Base-by-base conservation (phyloP, 1,140 invertebrate genomes). In the Drosophila lacteicornis region DNA sequence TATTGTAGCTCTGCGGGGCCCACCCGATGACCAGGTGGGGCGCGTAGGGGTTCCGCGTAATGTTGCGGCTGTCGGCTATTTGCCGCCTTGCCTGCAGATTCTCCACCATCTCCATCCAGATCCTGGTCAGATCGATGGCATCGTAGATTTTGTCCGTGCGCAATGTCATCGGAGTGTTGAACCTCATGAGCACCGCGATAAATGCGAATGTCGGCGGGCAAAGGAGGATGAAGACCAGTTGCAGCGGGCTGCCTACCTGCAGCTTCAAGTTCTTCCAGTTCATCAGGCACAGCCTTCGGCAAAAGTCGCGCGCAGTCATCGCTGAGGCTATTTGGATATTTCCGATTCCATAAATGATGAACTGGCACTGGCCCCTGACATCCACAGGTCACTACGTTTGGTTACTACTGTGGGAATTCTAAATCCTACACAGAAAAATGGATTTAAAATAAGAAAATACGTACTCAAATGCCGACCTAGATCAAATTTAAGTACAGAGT, bases 11-110 rank as follows among this genome's bases (percentile, higher is more conserved):
- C 0, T 42, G 4, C 19, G 86, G 86, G 4, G 86, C 82, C 73
- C 69, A 91, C 17, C 58, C 86, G 8, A 91, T 57, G 3, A 73
- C 9, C 50, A 86, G 5, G n/a, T 80, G 13, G 1, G 86, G 86
- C 1, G 79, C 49, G 15, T 70, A 91, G 2, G 75, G 60, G 57
- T 59, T 86, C 2, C 8, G 27, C 5, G 13, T 30, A 2, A 17
- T 7, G 13, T 79, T 79, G 1, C 22, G 4, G 0, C 6, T 0
- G 0, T 49, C 8, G 12, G 51, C 57, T 4, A 79, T 2, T 0
- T n/a, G 5, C 3, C 76, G 56, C 0, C 51, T 59, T 5, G 30
- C 30, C 27, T 46, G 0, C 11, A 87, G 22, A 4, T 33, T 55
- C 0, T 73, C 74, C 2, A 79, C 22, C 69, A 81, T 22, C 17